Conservation (phyloP, 2,797 vertebrate species). For the Gila robusta region DNA sequence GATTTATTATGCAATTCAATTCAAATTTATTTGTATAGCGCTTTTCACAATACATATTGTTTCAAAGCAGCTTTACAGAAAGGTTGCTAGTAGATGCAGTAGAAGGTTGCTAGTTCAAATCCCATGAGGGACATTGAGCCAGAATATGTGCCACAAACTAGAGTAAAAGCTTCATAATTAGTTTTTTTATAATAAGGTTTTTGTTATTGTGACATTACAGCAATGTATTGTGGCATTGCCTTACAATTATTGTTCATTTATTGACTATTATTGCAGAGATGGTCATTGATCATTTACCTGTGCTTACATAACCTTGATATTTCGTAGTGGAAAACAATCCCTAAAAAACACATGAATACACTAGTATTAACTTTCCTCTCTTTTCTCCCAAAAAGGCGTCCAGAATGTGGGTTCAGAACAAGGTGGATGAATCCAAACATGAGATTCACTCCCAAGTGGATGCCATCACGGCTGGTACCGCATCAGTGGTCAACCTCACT, state of each 20-base stretch:
- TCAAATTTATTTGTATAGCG: too few relatives aligned
- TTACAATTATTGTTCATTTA: constrained; percentile 6
- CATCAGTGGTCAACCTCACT: constrained; percentile 99
- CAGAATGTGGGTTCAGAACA: constrained; percentile 98
- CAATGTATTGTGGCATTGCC: background rate
- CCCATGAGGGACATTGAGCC: background rate
- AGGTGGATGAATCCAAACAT: constrained; percentile 99
- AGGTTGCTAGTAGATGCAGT: too few relatives aligned
- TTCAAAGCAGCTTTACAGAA: too few relatives aligned
- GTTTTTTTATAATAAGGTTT: constrained; percentile 13
- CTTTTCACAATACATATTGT: too few relatives aligned
- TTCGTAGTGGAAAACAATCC: background rate
- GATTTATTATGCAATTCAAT: constrained; percentile 21
- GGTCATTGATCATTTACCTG: constrained; percentile 33
- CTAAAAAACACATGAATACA: constrained; percentile 58
- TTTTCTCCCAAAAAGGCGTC: constrained; percentile 85
- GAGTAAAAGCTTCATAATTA: constrained; percentile 20
- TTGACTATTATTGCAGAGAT: constrained; percentile 13
- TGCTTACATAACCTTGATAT: constrained; percentile 34
- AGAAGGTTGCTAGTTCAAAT: constrained; percentile 21
- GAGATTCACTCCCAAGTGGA: constrained; percentile 99
- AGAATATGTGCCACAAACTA: background rate
- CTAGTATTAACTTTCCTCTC: constrained; percentile 47
- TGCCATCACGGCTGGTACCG: constrained; percentile 97
- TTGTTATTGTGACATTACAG: constrained; percentile 10